Percentiles rank a stretch among this genome's conserved stretches.
Evolutionary conservation across 2,113 vertebrate species (phyloP).

Genomic region (Anarhynchus alexandrinus): DNA sequence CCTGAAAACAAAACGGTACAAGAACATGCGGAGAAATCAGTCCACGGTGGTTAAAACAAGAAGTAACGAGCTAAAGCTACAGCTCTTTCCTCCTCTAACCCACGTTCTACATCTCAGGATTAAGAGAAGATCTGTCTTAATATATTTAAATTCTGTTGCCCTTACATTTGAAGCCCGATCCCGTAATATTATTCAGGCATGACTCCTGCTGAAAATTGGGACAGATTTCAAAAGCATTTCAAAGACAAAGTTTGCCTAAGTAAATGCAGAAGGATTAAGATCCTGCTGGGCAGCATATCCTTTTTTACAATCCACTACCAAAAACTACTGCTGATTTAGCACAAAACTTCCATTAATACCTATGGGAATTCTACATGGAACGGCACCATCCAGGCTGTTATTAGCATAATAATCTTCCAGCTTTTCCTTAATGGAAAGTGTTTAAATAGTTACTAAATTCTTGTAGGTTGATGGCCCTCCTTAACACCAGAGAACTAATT

Average conservation of each 20-base stretch:
- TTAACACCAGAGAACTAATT: background rate
- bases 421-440: background rate
- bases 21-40: background rate
- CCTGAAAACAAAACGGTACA: background rate
- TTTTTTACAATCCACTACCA: constrained; percentile 1
- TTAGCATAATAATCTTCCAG: background rate
- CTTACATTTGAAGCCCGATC: constrained; percentile 17
- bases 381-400: background rate
- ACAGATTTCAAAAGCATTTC: constrained; percentile 48
- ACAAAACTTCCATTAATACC: constrained; percentile 10
- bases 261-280: constrained; percentile 40
- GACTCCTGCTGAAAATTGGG: constrained; percentile 32
- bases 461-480: background rate
- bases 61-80: background rate
- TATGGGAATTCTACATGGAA: background rate
- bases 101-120: background rate
- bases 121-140: background rate
- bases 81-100: background rate
- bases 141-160: background rate
- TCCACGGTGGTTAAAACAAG: background rate
- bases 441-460: background rate
- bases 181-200: constrained; percentile 1
- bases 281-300: background rate
- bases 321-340: constrained; percentile 31
- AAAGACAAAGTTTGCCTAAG: constrained; percentile 46